Evolutionary conservation across 2,888 invertebrate genomes (phyloP).

Genomic region (Minunthozetes semirufus): DNA sequence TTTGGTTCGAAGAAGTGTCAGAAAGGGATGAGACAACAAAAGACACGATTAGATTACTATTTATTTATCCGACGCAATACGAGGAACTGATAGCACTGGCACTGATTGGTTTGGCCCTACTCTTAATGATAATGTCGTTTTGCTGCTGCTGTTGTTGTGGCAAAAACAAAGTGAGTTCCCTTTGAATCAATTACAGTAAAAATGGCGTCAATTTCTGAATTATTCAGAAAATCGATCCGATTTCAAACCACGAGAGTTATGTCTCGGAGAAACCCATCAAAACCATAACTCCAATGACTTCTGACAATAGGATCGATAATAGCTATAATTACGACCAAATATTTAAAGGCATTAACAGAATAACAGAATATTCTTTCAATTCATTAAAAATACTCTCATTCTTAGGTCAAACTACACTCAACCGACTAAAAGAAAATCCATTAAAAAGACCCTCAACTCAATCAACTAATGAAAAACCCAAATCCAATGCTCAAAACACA

Average conservation of each 20-base stretch:
- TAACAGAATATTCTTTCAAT: neutral
- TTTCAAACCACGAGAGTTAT: neutral
- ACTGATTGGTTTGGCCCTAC: neutral
- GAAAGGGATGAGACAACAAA: neutral
- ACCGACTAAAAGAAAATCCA: slow-evolving; percentile 15
- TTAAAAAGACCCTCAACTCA: slow-evolving; percentile 1
- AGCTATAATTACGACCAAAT: slow-evolving; percentile 29
- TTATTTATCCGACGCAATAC: slow-evolving; percentile 31
- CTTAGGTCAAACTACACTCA: slow-evolving; percentile 30
- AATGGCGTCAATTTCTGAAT: slow-evolving; percentile 17
- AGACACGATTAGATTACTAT: slow-evolving; percentile 16
- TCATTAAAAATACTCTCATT: neutral
- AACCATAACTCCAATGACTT: neutral
- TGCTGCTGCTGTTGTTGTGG: slow-evolving; percentile 33
- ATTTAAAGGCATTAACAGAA: slow-evolving; percentile 13
- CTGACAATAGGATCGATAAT: neutral
- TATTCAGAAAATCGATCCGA: slow-evolving; percentile 24
- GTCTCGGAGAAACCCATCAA: neutral
- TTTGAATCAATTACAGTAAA: neutral
- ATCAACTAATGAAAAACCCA: neutral
- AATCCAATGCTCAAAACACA: neutral
- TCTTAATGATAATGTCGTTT: slow-evolving; percentile 1
- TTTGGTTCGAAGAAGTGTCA: slow-evolving; percentile 33
- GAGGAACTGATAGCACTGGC: slow-evolving; percentile 28
- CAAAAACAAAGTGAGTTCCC: slow-evolving; percentile 21